Conservation (phyloP, 2,888 invertebrate genomes). For the Melipona beecheii region DNA sequence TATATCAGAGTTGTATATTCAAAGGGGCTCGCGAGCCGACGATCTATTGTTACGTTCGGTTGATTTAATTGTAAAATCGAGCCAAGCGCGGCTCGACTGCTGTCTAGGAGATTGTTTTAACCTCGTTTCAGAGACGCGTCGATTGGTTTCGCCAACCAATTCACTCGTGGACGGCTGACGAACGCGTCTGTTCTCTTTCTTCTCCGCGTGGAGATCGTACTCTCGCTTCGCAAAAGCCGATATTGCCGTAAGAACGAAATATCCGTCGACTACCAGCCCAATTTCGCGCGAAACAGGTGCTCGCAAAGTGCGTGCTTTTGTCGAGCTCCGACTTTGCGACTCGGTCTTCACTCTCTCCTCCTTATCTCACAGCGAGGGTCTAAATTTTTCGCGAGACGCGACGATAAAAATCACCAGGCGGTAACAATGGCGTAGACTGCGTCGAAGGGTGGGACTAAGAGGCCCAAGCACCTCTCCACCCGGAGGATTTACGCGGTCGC, state of each 20-base stretch:
- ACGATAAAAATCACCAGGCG: conserved; percentile 19
- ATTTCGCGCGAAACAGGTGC: background rate
- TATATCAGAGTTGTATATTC: conserved; percentile 22
- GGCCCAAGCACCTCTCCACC: conserved; percentile 14
- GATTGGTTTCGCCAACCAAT: conserved; percentile 34
- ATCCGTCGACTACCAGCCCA: background rate
- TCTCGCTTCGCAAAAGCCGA: background rate
- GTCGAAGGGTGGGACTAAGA: conserved; percentile 1
- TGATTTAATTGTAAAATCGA: conserved; percentile 54
- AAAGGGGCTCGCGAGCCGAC: background rate
- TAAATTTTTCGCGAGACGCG: background rate
- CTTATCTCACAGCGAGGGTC: background rate
- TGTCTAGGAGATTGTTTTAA: conserved; percentile 51
- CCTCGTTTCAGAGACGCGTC: conserved; percentile 32
- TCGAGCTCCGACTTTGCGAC: background rate
- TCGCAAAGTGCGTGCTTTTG: background rate
- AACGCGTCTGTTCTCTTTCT: background rate
- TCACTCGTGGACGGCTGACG: background rate
- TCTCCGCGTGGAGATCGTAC: background rate
- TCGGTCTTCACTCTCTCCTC: background rate
- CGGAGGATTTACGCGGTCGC: conserved; percentile 28
- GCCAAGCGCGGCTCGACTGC: conserved; percentile 29
- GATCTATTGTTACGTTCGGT: conserved; percentile 37
- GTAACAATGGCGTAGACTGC: conserved; percentile 12
- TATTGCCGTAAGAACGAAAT: background rate